Percentiles rank a stretch among this genome's conserved stretches.
These are phyloP conservation scores for Onchidella celtica DNA, from an alignment of 2,888 invertebrate species.

Conservation along the genomic window DNA sequence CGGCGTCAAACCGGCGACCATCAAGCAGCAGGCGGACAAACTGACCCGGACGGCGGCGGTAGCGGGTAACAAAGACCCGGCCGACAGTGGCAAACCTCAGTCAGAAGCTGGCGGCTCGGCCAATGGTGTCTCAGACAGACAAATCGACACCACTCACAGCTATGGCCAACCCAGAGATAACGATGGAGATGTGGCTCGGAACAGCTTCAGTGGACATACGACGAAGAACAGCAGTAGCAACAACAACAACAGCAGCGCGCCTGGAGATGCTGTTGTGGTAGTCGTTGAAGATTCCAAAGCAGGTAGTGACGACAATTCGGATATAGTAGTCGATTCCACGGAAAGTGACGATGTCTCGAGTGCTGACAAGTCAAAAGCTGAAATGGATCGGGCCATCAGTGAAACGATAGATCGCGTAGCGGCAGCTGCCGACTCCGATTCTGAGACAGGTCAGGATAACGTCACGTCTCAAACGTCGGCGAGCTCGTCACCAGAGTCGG, in stretches of 20 bases:
- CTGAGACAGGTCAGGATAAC: neutral
- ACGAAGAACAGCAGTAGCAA: neutral
- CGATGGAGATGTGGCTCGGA: too few species aligned
- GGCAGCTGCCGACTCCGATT: conserved; percentile 7
- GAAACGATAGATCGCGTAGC: conserved; percentile 40
- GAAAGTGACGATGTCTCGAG: conserved; percentile 26
- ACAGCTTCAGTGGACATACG: neutral
- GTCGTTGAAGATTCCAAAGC: neutral
- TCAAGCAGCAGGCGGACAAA: conserved; percentile 22
- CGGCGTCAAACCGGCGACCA: neutral
- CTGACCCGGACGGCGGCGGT: neutral
- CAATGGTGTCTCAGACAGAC: neutral
- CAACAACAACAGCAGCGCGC: neutral
- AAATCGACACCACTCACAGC: neutral
- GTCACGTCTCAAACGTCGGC: neutral
- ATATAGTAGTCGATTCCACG: conserved; percentile 46
- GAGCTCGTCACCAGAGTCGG: neutral
- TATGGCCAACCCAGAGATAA: too few species aligned
- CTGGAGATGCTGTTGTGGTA: neutral
- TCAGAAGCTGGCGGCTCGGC: neutral
- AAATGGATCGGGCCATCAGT: conserved; percentile 20
- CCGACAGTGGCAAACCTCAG: neutral
- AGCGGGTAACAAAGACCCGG: neutral
- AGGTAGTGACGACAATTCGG: conserved; percentile 16
- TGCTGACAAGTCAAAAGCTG: conserved; percentile 5